phyloP scores from a whole-genome alignment of 2,888 invertebrate species.

The Melinaea marsaeus region DNA sequence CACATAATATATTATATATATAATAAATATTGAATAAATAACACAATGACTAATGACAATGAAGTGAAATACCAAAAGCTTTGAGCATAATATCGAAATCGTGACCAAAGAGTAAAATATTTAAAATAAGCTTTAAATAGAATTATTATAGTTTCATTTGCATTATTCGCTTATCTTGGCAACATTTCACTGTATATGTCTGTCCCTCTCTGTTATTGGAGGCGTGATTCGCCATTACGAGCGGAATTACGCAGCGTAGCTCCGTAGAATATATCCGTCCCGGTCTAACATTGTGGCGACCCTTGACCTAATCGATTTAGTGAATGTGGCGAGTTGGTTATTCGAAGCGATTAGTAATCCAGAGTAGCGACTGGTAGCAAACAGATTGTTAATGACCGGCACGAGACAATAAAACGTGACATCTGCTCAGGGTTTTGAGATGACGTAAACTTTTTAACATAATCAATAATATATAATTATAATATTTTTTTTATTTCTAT shows the following conservation, averaged over 20 bases:
- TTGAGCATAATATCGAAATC: constrained; percentile 61
- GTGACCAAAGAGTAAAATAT: constrained; percentile 45
- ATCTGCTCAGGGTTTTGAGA: constrained; percentile 19
- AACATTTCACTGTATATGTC: constrained; percentile 70
- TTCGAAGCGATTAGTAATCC: constrained; percentile 60
- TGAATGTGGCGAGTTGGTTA: constrained; percentile 64
- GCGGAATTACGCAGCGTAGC: constrained; percentile 57
- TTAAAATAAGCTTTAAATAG: constrained; percentile 49
- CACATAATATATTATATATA: constrained; percentile 8
- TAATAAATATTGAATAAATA: constrained; percentile 34
- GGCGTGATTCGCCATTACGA: constrained; percentile 73
- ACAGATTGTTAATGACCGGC: constrained; percentile 37
- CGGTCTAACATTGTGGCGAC: constrained; percentile 63
- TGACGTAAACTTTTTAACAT: constrained; percentile 20
- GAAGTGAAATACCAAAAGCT: constrained; percentile 63
- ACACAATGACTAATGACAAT: constrained; percentile 56
- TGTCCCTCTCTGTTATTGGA: constrained; percentile 64
- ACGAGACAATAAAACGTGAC: constrained; percentile 21
- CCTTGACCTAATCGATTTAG: constrained; percentile 73
- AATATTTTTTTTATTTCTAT: neutral
- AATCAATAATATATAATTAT: neutral
- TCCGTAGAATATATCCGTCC: constrained; percentile 61
- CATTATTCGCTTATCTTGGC: constrained; percentile 48
- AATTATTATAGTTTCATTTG: constrained; percentile 54
- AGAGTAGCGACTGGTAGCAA: constrained; percentile 40